Base-by-base conservation (phyloP, 1,140 invertebrate genomes). In the Hylyphantes graminicola region DNA sequence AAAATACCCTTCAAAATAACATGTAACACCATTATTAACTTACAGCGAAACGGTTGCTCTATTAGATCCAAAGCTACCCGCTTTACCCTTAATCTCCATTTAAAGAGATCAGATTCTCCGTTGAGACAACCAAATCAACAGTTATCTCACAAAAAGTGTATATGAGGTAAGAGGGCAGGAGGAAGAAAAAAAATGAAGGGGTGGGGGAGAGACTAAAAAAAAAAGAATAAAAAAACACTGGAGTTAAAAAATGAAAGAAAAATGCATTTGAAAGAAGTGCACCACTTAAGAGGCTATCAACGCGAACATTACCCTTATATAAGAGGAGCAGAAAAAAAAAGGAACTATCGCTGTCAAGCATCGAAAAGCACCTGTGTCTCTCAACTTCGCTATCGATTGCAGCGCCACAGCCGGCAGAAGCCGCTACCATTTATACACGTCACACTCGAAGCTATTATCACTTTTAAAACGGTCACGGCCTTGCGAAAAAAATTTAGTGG, bases 301-400 rank as follows among this genome's bases (percentile, higher is more conserved):
- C 80, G 80, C 72, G 80, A 83, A 75, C 80, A 83, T 83, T 83
- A 83, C 79, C 80, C 80, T 63, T 74, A 64, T 74, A 74, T 65
- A 74, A 83, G 63, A 75, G 72, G 80, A 35, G 53, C 21, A 50
- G 77, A n/a, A 48, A 73, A 35, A 78, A 83, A 83, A 83, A 73
- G 48, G 80, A 83, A 83, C 80, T 77, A 85, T 85, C 82, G 74
- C 82, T 85, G 82, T 85, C 73, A 85, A 77, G 74, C 82, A 85
- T 85, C 82, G 73, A 85, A 67, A 68, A 85, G 82, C 82, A 85
- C 82, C 82, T 85, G 82, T 85, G 82, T 67, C 72, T 72, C 68
- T 83, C 80, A 83, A 75, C 80, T 83, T 63, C 48, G 55, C 70
- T 81, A 55, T 11, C 72, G 53, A 77, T 85, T 74, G 68, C 74